Conservation (phyloP, 2,797 vertebrate genomes). For the Semaprochilodus insignis region DNA sequence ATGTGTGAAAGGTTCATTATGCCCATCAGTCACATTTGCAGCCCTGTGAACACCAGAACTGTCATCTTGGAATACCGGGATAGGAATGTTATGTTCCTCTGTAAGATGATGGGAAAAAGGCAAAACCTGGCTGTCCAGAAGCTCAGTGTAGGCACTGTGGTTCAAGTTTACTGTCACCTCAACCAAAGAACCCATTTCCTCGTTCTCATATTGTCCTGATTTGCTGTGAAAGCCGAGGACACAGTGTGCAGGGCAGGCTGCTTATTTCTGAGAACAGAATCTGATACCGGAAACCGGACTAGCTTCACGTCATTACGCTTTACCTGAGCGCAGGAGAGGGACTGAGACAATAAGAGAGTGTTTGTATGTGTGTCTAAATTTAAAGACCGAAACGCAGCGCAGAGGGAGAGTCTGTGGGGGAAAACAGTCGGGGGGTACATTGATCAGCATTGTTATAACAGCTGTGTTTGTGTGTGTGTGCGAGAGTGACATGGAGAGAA, state of each 20-base stretch:
- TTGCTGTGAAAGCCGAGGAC: background rate
- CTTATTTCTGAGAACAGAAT: background rate
- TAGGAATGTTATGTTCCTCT: too few relatives aligned
- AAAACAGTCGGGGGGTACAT: slow-evolving; percentile 27
- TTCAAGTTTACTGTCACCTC: too few relatives aligned
- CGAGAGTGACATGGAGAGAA: slow-evolving; percentile 1
- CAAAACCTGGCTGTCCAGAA: too few relatives aligned
- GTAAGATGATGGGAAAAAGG: too few relatives aligned
- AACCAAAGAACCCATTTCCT: background rate
- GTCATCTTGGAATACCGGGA: too few relatives aligned
- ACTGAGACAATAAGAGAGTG: background rate
- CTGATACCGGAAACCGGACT: background rate
- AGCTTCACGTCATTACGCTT: background rate
- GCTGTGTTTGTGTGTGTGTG: slow-evolving; percentile 48
- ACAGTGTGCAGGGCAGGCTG: background rate
- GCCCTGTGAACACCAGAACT: too few relatives aligned
- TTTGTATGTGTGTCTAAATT: slow-evolving; percentile 6
- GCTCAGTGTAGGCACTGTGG: too few relatives aligned
- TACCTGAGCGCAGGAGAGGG: background rate
- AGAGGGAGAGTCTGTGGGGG: background rate
- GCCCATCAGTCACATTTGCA: too few relatives aligned
- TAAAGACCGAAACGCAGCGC: background rate
- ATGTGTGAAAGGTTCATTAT: too few relatives aligned
- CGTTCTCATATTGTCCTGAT: slow-evolving; percentile 7
- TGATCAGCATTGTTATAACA: slow-evolving; percentile 55